phyloP scores from a whole-genome alignment of 2,797 vertebrate genomes.

The Echeneis naucrates region DNA sequence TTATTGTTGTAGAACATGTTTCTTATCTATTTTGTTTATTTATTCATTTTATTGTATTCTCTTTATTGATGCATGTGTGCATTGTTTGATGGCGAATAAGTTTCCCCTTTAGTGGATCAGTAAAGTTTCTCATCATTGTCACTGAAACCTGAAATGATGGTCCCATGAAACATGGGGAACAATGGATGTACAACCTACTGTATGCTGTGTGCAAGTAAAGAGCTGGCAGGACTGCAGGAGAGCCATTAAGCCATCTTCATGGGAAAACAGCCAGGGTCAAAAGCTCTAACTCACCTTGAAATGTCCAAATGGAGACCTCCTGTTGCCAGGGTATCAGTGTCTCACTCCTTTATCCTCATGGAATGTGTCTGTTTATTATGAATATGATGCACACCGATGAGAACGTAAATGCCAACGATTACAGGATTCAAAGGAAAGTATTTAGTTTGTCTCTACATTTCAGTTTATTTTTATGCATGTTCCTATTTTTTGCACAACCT shows the following conservation, averaged over 20 bases:
- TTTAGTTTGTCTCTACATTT: constrained; percentile 14
- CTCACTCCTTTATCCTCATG: constrained; percentile 53
- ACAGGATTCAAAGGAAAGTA: constrained; percentile 30
- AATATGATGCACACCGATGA: constrained; percentile 27
- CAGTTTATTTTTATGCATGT: constrained; percentile 25
- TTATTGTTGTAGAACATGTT: too few relatives aligned
- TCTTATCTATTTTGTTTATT: too few relatives aligned
- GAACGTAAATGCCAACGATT: constrained; percentile 34
- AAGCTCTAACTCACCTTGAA: constrained; percentile 76
- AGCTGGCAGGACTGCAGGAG: not conserved
- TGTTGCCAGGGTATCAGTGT: constrained; percentile 56
- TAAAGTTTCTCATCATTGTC: too few relatives aligned
- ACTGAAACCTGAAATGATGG: too few relatives aligned
- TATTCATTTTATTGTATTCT: too few relatives aligned
- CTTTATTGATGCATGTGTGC: too few relatives aligned
- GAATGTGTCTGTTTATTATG: constrained; percentile 71
- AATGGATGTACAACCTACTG: too few relatives aligned
- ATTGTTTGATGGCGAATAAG: too few relatives aligned
- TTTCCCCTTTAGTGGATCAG: too few relatives aligned
- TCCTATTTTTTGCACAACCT: constrained; percentile 6
- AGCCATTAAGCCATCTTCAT: constrained; percentile 51
- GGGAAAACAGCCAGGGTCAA: constrained; percentile 67
- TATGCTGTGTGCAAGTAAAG: not conserved
- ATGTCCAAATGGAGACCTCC: constrained; percentile 71
- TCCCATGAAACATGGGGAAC: too few relatives aligned